Conservation (phyloP, 1,140 invertebrate species). For the Lepidurus arcticus region DNA sequence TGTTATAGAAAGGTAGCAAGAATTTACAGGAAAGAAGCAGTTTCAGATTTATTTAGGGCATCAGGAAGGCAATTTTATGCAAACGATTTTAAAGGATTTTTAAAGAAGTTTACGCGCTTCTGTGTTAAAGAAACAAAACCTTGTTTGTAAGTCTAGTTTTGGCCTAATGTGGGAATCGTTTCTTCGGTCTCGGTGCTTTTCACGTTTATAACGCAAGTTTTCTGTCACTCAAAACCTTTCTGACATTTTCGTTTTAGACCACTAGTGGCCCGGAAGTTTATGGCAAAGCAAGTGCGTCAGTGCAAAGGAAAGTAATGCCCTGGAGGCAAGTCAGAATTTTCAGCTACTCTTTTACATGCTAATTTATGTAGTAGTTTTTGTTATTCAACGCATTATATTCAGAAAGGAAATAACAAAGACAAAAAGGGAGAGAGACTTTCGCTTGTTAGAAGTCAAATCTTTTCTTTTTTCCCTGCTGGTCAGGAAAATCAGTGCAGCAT, state of each 20-base stretch:
- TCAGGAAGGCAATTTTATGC: background rate
- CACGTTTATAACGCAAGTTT: background rate
- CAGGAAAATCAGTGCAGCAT: conserved; percentile 15
- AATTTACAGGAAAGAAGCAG: background rate
- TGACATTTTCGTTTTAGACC: background rate
- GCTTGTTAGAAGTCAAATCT: background rate
- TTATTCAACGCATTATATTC: background rate
- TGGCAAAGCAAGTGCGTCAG: conserved; percentile 1
- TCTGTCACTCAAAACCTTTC: background rate
- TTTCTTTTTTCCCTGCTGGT: conserved; percentile 14
- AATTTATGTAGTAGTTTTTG: background rate
- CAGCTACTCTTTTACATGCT: background rate
- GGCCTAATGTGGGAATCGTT: background rate
- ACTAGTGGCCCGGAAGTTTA: background rate
- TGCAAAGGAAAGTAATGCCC: conserved; percentile 8
- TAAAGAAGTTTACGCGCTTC: background rate
- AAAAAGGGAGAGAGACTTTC: background rate
- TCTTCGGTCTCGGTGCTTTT: background rate
- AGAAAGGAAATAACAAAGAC: background rate
- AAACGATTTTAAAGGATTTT: background rate
- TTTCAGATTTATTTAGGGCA: background rate
- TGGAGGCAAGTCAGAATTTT: background rate
- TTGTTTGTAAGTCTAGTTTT: background rate
- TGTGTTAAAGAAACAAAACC: background rate
- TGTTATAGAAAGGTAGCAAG: background rate